Evolutionary conservation across 2,113 vertebrate species (phyloP).

Genomic region (Anoura caudifer): DNA sequence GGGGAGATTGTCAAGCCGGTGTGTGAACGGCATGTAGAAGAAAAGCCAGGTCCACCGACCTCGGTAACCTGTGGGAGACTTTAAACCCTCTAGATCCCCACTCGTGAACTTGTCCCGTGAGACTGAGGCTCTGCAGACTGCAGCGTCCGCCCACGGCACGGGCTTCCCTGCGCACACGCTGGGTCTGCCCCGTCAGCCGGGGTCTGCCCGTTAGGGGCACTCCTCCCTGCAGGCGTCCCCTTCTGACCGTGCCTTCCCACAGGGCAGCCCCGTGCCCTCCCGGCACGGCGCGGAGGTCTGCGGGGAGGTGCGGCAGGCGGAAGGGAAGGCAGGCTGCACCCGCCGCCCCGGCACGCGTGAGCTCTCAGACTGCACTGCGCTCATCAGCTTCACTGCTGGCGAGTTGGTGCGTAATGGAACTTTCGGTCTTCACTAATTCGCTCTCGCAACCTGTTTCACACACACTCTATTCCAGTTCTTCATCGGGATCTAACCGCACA

Average conservation of each 20-base stretch:
- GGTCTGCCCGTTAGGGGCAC: no score
- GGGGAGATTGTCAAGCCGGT: neutral
- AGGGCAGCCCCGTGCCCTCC: fast-evolving
- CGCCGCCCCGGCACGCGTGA: neutral
- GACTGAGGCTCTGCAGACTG: no score
- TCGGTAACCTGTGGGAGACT: neutral
- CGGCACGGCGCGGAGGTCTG: neutral
- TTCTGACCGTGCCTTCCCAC: neutral
- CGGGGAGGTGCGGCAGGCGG: neutral
- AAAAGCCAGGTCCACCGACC: neutral
- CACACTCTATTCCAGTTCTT: neutral
- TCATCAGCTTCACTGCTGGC: neutral
- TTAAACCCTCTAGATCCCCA: neutral
- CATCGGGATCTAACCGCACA: neutral
- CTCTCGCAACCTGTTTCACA: neutral
- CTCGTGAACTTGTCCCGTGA: neutral
- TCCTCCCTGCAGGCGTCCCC: neutral
- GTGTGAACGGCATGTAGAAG: neutral
- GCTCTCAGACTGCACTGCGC: no score
- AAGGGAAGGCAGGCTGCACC: neutral
- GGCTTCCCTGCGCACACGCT: fast-evolving
- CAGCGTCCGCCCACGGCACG: fast-evolving
- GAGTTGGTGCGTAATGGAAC: neutral
- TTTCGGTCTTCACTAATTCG: neutral
- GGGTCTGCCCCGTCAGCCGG: neutral